Evolutionary conservation across 1,140 invertebrate species (phyloP), one percentile per base, ranked within the genome.

Genomic region (Onthophagus taurus): DNA sequence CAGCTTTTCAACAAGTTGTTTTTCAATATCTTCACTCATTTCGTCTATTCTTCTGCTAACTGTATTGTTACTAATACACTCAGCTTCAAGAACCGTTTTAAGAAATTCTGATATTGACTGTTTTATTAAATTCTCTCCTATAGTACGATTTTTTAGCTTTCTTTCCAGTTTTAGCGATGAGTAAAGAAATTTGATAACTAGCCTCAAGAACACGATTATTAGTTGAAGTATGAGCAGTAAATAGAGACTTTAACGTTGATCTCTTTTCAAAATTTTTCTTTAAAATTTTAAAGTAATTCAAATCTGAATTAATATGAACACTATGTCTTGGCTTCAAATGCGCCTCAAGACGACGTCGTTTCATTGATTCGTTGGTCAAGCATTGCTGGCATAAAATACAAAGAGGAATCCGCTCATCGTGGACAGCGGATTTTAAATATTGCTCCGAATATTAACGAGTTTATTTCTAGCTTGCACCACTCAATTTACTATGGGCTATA

Each of bases 31-130:
- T n/a, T n/a, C n/a, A n/a, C n/a, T n/a, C n/a, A n/a, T n/a, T n/a
- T n/a, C n/a, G n/a, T n/a, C n/a, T n/a, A n/a, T n/a, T n/a, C n/a
- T n/a, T n/a, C n/a, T n/a, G n/a, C n/a, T n/a, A 46, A 47, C 44
- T 42, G 48, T 54, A 53, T 57, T 53, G 38, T 55, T 53, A 51
- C 46, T 55, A 16, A 56, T 43, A 45, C 48, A 46, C 47, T 53
- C 51, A 44, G 35, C 42, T 50, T 52, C 42, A 29, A 50, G 38
- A 48, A 56, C 47, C n/a, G 45, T 52, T 52, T 50, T 49, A 49
- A 52, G 36, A 52, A 54, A 53, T 51, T 35, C 36, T 48, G 45
- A 51, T 45, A 45, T 45, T 45, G 19, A 42, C 12, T 39, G 39
- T 47, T 47, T 47, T 31, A 47, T 47, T 44, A 47, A 44, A 46